Evolutionary conservation across 2,113 vertebrate species (phyloP).

Genomic region (Gambusia affinis): DNA sequence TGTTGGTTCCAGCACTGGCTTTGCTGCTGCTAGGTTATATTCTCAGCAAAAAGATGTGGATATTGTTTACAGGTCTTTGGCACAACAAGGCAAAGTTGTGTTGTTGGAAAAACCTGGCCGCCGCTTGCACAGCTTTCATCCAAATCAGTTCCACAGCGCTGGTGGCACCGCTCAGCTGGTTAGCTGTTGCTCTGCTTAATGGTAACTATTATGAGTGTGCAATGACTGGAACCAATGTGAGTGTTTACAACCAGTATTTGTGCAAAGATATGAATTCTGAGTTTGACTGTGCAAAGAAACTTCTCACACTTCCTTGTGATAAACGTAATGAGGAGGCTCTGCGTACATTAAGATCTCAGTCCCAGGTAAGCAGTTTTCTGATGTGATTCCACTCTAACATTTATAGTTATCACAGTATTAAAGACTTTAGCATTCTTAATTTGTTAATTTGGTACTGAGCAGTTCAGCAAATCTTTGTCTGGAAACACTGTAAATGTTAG

Average conservation of each 20-base stretch:
- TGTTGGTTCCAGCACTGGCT: slow-evolving; percentile 81
- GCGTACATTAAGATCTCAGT: slow-evolving; percentile 73
- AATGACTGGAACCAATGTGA: slow-evolving; percentile 50
- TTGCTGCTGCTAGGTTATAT: slow-evolving; percentile 79
- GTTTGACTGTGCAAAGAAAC: background rate
- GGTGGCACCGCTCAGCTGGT: slow-evolving; percentile 82
- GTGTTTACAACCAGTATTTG: background rate
- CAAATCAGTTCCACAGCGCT: slow-evolving; percentile 28
- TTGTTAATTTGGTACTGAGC: background rate
- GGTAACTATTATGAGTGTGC: slow-evolving; percentile 79
- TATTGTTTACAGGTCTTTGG: slow-evolving; percentile 75
- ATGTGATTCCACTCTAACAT: background rate
- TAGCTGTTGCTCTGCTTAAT: slow-evolving; percentile 79
- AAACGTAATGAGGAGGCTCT: background rate
- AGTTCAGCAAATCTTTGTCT: background rate
- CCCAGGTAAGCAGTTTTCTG: slow-evolving; percentile 75
- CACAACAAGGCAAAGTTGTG: fast-evolving
- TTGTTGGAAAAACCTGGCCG: fast-evolving
- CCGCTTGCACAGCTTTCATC: fast-evolving
- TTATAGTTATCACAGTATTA: background rate
- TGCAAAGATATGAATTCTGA: slow-evolving; percentile 13
- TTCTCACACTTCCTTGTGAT: slow-evolving; percentile 75
- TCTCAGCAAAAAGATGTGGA: slow-evolving; percentile 70
- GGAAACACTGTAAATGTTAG: background rate
- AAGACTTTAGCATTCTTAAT: background rate